phyloP scores from a whole-genome alignment of 2,888 invertebrate species.

The Amaurobius ferox region DNA sequence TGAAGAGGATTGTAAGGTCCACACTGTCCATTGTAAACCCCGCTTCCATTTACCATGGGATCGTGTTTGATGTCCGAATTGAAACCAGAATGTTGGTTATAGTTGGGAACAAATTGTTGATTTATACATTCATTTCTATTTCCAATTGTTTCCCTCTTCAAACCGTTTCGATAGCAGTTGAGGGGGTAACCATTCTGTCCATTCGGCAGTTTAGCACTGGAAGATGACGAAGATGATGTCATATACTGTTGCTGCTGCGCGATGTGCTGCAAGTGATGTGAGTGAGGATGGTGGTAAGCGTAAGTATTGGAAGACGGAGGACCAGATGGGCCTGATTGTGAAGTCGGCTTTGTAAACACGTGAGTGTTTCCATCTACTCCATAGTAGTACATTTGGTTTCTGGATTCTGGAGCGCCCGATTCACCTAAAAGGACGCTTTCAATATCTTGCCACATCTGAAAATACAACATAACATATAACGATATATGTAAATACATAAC shows the following conservation, averaged over 20 bases:
- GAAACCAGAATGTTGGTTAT: conserved; percentile 1
- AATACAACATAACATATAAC: conserved; percentile 60
- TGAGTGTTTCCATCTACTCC: conserved; percentile 32
- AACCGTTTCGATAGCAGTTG: conserved; percentile 40
- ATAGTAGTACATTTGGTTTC: conserved; percentile 50
- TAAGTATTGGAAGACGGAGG: not conserved
- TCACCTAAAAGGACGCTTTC: conserved; percentile 79
- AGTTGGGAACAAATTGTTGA: not conserved
- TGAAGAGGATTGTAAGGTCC: conserved; percentile 47
- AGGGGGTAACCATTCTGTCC: conserved; percentile 20
- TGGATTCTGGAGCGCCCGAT: conserved; percentile 45
- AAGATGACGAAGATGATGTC: conserved; percentile 1
- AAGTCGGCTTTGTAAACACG: conserved; percentile 23
- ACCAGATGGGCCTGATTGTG: not conserved
- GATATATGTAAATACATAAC: not conserved
- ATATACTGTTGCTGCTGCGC: conserved; percentile 52
- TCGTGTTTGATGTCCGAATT: conserved; percentile 30
- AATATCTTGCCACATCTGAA: conserved; percentile 80
- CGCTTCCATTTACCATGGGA: conserved; percentile 28
- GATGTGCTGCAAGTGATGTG: conserved; percentile 45
- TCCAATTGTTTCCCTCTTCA: conserved; percentile 36
- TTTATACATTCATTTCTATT: conserved; percentile 35
- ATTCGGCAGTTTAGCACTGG: conserved; percentile 10
- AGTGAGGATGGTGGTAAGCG: conserved; percentile 46
- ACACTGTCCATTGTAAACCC: conserved; percentile 33